Evolutionary conservation across 1,140 invertebrate genomes (phyloP).

Genomic region (Sinonovacula constricta): DNA sequence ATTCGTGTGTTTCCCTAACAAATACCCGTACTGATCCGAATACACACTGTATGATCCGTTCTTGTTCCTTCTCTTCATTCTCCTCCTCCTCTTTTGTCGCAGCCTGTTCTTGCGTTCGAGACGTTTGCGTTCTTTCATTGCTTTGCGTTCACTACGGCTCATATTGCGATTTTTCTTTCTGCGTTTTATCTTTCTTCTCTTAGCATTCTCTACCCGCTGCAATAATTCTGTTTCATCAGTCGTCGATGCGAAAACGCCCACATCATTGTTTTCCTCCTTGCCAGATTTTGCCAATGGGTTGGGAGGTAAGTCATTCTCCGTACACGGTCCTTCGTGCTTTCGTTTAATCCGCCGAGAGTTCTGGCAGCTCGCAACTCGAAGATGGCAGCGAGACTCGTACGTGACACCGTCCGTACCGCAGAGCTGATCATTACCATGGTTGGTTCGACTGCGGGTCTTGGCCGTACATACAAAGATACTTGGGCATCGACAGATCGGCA

Average conservation of each 20-base stretch:
- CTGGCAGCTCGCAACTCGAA: slow-evolving; percentile 41
- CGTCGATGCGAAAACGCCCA: not conserved
- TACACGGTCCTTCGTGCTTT: slow-evolving; percentile 41
- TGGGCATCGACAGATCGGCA: slow-evolving; percentile 68
- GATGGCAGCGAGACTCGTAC: slow-evolving; percentile 59
- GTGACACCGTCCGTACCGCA: slow-evolving; percentile 68
- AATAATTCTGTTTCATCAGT: slow-evolving; percentile 9
- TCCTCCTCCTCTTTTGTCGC: slow-evolving; percentile 14
- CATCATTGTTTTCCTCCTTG: slow-evolving; percentile 15
- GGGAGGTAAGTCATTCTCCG: not conserved
- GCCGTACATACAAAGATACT: slow-evolving; percentile 60
- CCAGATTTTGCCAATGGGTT: not conserved
- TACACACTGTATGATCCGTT: slow-evolving; percentile 24
- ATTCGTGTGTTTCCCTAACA: slow-evolving; percentile 27
- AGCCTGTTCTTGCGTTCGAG: slow-evolving; percentile 20
- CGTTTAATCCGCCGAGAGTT: slow-evolving; percentile 35
- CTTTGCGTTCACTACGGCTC: slow-evolving; percentile 6
- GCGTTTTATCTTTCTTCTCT: slow-evolving; percentile 35
- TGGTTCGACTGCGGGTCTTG: slow-evolving; percentile 21
- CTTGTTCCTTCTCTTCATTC: slow-evolving; percentile 39
- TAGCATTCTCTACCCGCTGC: slow-evolving; percentile 25
- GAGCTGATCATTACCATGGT: slow-evolving; percentile 19
- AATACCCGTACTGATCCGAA: slow-evolving; percentile 5
- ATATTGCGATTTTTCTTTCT: slow-evolving; percentile 38
- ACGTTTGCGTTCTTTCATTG: slow-evolving; percentile 28